These are phyloP conservation scores for Syrphus vitripennis DNA, from an alignment of 2,888 invertebrate species.

Conservation along the genomic window DNA sequence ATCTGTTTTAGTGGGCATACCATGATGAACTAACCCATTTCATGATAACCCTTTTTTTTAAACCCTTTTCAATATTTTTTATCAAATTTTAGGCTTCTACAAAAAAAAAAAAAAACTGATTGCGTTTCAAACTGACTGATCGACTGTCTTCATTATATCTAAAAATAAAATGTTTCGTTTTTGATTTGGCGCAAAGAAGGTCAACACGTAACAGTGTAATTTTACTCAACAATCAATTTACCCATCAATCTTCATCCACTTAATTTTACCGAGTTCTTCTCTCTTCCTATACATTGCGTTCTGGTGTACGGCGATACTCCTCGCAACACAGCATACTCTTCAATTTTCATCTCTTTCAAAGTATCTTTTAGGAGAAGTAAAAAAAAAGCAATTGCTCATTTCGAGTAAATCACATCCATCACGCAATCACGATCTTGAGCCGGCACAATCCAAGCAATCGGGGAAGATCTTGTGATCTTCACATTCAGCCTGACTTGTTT, in stretches of 20 bases:
- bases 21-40: no score
- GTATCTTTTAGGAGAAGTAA: slow-evolving; percentile 7
- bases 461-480: slow-evolving; percentile 60
- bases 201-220: slow-evolving; percentile 69
- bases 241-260: slow-evolving; percentile 69
- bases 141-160: slow-evolving; percentile 12
- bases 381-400: slow-evolving; percentile 56
- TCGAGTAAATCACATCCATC: slow-evolving; percentile 70
- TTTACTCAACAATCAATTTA: slow-evolving; percentile 68
- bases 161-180: slow-evolving; percentile 5
- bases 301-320: background rate
- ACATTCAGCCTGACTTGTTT: slow-evolving; percentile 32
- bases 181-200: slow-evolving; percentile 38
- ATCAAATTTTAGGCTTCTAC: background rate
- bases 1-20: no score
- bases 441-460: slow-evolving; percentile 36
- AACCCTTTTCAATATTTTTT: background rate
- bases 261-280: slow-evolving; percentile 50
- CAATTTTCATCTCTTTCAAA: background rate
- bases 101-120: background rate
- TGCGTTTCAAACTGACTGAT: background rate
- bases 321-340: background rate
- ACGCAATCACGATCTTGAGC: slow-evolving; percentile 69
- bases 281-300: background rate
- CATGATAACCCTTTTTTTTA: no score